phyloP scores from a whole-genome alignment of 1,140 invertebrate species.

The Cyclina sinensis region DNA sequence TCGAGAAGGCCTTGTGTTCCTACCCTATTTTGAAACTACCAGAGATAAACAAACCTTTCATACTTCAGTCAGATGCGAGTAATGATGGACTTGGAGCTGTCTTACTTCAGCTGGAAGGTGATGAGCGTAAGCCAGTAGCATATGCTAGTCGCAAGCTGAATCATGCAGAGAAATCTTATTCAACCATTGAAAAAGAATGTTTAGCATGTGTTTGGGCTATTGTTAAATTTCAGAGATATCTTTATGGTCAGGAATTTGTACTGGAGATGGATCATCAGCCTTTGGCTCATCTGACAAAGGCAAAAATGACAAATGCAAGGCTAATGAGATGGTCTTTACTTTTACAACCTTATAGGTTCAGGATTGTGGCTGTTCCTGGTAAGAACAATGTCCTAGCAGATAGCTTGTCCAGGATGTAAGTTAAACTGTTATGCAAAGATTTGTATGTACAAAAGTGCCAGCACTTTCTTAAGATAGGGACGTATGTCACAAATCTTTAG shows the following conservation, averaged over 20 bases:
- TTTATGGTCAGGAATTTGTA: conserved; percentile 32
- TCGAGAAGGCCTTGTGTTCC: conserved; percentile 57
- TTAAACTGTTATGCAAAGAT: no score
- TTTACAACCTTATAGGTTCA: conserved; percentile 29
- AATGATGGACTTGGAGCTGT: conserved; percentile 68
- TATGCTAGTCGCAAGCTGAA: conserved; percentile 73
- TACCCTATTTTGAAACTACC: conserved; percentile 75
- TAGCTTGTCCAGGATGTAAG: neutral
- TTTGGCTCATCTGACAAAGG: conserved; percentile 10
- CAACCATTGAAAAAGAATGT: conserved; percentile 84
- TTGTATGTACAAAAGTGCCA: no score
- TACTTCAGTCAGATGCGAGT: conserved; percentile 33
- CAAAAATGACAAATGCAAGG: conserved; percentile 16
- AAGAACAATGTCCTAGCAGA: neutral
- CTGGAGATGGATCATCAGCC: conserved; percentile 64
- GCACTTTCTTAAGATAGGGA: no score
- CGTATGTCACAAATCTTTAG: no score
- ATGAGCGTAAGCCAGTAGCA: conserved; percentile 65
- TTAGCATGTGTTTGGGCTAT: conserved; percentile 84
- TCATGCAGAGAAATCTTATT: conserved; percentile 9
- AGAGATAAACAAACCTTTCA: conserved; percentile 81
- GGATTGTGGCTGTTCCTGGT: neutral
- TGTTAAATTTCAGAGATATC: conserved; percentile 84
- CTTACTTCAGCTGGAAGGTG: conserved; percentile 59
- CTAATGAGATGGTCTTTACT: conserved; percentile 66